phyloP scores from a whole-genome alignment of 2,113 vertebrate genomes.

The Oenanthe oenanthe region DNA sequence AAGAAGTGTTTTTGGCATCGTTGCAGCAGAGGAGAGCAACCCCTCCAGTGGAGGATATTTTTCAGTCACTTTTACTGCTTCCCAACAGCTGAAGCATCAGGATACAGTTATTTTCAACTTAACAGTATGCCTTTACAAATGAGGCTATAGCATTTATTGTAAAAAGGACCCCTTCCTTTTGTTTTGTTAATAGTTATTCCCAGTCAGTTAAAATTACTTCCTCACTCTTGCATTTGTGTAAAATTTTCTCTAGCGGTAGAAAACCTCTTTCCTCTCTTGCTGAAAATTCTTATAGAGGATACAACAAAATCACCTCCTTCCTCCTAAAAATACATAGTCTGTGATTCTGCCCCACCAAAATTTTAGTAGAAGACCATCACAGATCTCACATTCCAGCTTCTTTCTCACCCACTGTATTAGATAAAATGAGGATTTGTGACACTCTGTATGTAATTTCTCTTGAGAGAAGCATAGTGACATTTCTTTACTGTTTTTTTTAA shows the following conservation, averaged over 20 bases:
- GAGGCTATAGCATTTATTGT: not conserved
- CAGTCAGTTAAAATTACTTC: not conserved
- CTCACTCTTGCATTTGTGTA: not conserved
- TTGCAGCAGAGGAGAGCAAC: not conserved
- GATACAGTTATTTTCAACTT: not conserved
- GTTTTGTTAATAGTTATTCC: not conserved
- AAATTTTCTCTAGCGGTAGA: not conserved
- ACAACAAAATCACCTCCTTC: not conserved
- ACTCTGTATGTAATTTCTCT: not conserved
- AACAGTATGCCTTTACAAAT: not conserved
- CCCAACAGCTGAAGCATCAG: not conserved
- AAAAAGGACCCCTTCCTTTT: not conserved
- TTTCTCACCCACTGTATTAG: not conserved
- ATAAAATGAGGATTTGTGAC: not conserved
- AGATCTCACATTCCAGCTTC: not conserved
- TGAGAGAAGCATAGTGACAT: not conserved
- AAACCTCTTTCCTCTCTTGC: not conserved
- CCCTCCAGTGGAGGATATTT: not conserved
- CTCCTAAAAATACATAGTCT: not conserved
- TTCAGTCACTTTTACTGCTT: not conserved
- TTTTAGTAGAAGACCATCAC: not conserved
- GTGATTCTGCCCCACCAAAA: not conserved
- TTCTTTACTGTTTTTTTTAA: not conserved
- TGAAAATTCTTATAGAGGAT: not conserved
- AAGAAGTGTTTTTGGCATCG: not conserved